These are phyloP conservation scores for Clarias batrachus DNA, from an alignment of 2,113 vertebrate species.

Conservation along the genomic window DNA sequence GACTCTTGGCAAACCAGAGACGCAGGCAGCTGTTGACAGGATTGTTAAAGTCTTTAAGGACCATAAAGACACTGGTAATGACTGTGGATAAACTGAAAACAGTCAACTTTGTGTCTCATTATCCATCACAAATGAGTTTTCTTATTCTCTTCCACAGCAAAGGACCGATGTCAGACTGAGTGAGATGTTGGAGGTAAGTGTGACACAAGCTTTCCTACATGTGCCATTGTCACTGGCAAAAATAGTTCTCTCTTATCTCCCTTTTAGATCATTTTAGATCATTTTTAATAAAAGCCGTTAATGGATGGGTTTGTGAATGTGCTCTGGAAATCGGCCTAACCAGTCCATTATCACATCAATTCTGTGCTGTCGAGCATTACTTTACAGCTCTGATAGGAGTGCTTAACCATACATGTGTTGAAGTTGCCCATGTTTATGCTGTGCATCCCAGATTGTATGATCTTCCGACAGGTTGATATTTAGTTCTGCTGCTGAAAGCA, in stretches of 20 bases:
- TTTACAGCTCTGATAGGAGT: background rate
- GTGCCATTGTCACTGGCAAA: background rate
- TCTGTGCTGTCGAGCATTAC: background rate
- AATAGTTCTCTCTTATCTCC: background rate
- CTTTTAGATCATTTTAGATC: slow-evolving; percentile 8
- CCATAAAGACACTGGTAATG: slow-evolving; percentile 96
- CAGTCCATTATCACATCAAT: slow-evolving; percentile 11
- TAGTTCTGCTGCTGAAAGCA: background rate
- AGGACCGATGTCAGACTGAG: slow-evolving; percentile 96
- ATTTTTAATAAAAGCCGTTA: slow-evolving; percentile 21
- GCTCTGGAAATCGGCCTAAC: background rate
- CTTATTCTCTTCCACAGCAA: slow-evolving; percentile 80
- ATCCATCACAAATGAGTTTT: background rate
- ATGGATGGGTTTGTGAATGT: background rate
- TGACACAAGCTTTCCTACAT: background rate
- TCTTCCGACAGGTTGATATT: background rate
- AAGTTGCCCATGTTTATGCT: background rate
- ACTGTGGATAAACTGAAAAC: slow-evolving; percentile 17
- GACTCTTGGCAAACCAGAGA: slow-evolving; percentile 93
- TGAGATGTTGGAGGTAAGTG: slow-evolving; percentile 96
- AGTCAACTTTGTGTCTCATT: background rate
- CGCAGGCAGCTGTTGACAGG: slow-evolving; percentile 91
- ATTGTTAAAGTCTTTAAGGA: slow-evolving; percentile 92
- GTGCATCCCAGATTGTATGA: background rate
- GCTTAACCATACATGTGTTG: background rate